Evolutionary conservation across 2,797 vertebrate genomes (phyloP).

Genomic region (Scyliorhinus canicula): DNA sequence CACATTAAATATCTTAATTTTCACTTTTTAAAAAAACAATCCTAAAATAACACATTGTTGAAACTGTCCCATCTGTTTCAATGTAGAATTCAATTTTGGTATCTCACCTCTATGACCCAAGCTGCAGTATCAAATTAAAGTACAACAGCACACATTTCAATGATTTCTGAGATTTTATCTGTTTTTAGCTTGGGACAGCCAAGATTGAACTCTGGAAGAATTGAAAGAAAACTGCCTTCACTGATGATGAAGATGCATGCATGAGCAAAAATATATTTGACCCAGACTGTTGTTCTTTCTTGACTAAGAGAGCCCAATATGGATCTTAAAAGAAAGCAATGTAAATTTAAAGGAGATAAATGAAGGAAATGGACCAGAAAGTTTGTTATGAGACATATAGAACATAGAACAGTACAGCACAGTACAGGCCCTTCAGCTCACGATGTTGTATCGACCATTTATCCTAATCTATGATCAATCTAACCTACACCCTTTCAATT

Average conservation of each 20-base stretch:
- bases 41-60: neutral
- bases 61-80: neutral
- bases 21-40: conserved; percentile 50
- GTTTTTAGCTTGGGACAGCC: neutral
- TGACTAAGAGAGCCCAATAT: neutral
- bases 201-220: neutral
- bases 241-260: neutral
- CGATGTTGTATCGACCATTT: too few relatives aligned
- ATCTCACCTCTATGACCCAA: neutral
- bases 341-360: neutral
- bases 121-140: neutral
- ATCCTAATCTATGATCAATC: too few relatives aligned
- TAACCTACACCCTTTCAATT: too few relatives aligned
- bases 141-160: neutral
- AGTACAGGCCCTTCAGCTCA: too few relatives aligned
- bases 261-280: neutral
- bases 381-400: neutral
- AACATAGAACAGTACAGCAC: too few relatives aligned
- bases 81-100: neutral
- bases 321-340: neutral
- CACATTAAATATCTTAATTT: conserved; percentile 52
- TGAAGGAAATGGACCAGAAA: neutral
- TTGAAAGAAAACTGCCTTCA: neutral
- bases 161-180: neutral
- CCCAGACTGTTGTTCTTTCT: neutral